Evolutionary conservation across 2,113 vertebrate species (phyloP), one percentile per base, ranked within the genome.

Genomic region (Colaptes auratus): DNA sequence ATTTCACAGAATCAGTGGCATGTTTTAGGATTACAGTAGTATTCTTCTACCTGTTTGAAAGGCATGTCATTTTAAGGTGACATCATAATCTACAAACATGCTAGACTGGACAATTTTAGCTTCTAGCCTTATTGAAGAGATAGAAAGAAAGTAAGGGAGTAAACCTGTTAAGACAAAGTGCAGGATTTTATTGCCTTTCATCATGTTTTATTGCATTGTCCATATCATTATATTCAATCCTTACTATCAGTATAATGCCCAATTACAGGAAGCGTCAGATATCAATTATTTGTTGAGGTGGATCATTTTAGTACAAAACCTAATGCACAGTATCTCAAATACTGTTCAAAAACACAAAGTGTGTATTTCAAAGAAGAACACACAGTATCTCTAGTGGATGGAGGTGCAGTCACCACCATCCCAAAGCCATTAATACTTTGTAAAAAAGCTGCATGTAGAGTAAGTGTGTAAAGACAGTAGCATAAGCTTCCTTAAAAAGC

Each of bases 151-250:
- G 42, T 42, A 53, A 80, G 52, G 0, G 6, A 77, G 19, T 42
- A 80, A 86, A 82, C 87, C 89, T 61, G 16, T 56, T 78, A 39
- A 80, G 52, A 66, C 18, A 75, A 90, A 83, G 73, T 42, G 50
- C 69, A 91, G 36, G 52, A 61, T 61, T 92, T 71, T 73, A 46
- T 65, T 95, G 35, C 61, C 69, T 95, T 92, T 86, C 35, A 33
- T 88, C 24, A 25, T 50, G 64, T 77, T 96, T 96, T 91, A 96
- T 90, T 86, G 58, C 72, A 31, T 36, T 92, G 33, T 71, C 44
- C 72, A n/a, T 92, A 82, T 82, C 73, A 85, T 82, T 56, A 82
- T 14, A 50, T 90, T 52, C 44, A 94, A 31, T 88, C 63, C 73
- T 46, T 79, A 55, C 42, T 93, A 83, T 93, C 89, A 80, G 24